Conservation (phyloP, 2,797 vertebrate species). For the Aselliscus stoliczkanus region DNA sequence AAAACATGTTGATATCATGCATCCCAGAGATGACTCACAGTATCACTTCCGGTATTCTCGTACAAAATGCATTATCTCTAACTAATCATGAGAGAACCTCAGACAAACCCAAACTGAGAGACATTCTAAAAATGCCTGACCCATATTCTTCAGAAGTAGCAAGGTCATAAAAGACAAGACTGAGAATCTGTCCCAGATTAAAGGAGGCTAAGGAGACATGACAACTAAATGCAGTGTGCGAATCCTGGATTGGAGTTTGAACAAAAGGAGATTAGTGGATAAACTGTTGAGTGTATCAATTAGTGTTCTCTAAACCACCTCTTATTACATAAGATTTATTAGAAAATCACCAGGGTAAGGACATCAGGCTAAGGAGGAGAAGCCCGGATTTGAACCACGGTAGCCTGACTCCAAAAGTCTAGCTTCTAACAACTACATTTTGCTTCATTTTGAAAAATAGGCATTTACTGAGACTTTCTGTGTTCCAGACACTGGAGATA, state of each 20-base stretch:
- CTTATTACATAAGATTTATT: neutral
- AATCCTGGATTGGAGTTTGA: no score
- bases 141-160: neutral
- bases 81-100: neutral
- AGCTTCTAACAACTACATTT: neutral
- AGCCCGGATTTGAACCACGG: neutral
- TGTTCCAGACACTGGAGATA: neutral
- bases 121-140: neutral
- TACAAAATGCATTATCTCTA: neutral
- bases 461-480: neutral
- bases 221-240: neutral
- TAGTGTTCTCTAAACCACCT: neutral
- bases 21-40: neutral
- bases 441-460: neutral
- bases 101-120: neutral
- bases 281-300: neutral
- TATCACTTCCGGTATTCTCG: neutral
- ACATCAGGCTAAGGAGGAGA: neutral
- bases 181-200: neutral
- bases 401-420: neutral
- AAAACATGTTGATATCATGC: neutral
- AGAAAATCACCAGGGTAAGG: neutral
- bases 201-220: neutral
- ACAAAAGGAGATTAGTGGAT: neutral
- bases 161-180: neutral